phyloP scores from a whole-genome alignment of 2,113 vertebrate genomes.

The Cnemophilus loriae region DNA sequence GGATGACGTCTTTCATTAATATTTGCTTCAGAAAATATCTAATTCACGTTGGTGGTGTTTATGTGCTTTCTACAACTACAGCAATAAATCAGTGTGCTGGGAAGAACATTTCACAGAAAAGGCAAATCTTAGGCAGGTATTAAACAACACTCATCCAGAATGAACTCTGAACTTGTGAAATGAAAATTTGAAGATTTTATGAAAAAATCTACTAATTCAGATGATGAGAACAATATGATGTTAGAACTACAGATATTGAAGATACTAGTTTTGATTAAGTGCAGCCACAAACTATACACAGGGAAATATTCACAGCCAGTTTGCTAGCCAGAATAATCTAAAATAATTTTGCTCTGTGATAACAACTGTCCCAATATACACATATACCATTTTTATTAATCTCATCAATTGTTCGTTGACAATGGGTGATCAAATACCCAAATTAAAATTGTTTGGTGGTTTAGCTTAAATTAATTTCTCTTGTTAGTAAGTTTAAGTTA shows the following conservation, averaged over 20 bases:
- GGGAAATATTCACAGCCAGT: background rate
- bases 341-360: background rate
- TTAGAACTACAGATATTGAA: background rate
- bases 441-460: background rate
- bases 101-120: background rate
- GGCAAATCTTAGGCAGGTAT: background rate
- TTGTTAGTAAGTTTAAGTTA: background rate
- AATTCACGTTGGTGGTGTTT: constrained; percentile 35
- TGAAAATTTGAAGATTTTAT: background rate
- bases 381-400: background rate
- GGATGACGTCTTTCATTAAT: constrained; percentile 35
- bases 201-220: background rate
- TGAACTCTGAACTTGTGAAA: background rate
- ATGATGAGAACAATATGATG: background rate
- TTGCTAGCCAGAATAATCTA: background rate
- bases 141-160: background rate
- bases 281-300: background rate
- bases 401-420: background rate
- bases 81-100: background rate
- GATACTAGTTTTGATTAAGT: background rate
- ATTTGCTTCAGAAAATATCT: constrained; percentile 39
- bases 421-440: background rate
- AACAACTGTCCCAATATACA: background rate
- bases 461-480: background rate
- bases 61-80: background rate